Base-by-base conservation (phyloP, 2,113 vertebrate genomes). In the Aldabrachelys gigantea region DNA sequence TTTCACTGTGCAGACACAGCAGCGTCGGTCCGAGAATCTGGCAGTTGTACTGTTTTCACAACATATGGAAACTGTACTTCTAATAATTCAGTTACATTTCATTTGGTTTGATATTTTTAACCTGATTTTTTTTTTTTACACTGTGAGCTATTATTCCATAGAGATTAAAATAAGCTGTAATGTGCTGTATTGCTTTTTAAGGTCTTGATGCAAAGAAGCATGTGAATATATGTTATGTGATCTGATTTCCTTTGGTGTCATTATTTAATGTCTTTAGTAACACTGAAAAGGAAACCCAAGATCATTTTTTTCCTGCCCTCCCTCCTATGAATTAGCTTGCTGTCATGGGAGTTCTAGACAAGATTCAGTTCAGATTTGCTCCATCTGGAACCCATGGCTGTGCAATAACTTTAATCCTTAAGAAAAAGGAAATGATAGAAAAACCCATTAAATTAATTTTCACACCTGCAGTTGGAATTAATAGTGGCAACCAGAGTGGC, bases 401-500 rank as follows among this genome's bases (percentile, higher is more conserved):
- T 35, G 82, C 2, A 0, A 97, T 93, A 91, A 95, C 80, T 91
- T 91, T 96, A 94, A 96, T 97, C 91, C 82, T 96, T 81, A 95
- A 88, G 87, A 82, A 95, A 94, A 96, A 96, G 92, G 85, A 97
- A 88, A 97, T 95, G 24, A 96, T 88, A 96, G 95, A 92, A 96
- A 96, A 76, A 83, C 62, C 89, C 96, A 96, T 95, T 94, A 98
- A 96, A 97, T 97, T 90, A 91, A 80, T 79, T 94, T 98, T 96
- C 95, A 92, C 95, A 96, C 96, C 94, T 96, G 93, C 84, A 92
- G 72, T 96, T 96, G 93, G 93, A 97, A 96, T 89, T 96, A 97
- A 96, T 96, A 96, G 95, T 91, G 90, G 91, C 91, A 87, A 88
- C 80, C 57, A 65, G 91, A 93, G 91, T 97, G 90, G 94, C 96